A percentile compares a stretch with the other conserved stretches of the same genome.
These are phyloP conservation scores for Belonocnema kinseyi DNA, from an alignment of 1,140 invertebrate species.

Conservation along the genomic window DNA sequence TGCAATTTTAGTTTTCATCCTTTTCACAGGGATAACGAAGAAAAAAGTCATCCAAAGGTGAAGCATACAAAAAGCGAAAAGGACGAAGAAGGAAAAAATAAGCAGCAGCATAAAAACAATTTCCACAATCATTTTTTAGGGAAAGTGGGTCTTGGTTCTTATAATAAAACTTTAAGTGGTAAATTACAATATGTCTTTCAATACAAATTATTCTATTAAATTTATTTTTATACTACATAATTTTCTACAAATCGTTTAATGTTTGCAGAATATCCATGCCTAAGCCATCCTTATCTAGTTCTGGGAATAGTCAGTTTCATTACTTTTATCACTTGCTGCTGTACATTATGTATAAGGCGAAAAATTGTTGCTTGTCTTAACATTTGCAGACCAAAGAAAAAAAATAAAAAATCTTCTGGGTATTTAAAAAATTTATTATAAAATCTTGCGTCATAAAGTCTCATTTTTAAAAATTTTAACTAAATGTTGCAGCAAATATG, in stretches of 20 bases:
- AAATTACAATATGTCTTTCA: not conserved
- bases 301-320: constrained; percentile 44
- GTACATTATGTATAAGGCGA: constrained; percentile 59
- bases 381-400: constrained; percentile 51
- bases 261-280: constrained; percentile 32
- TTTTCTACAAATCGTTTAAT: not conserved
- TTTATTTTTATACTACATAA: not conserved
- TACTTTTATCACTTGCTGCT: constrained; percentile 62
- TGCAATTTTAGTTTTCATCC: not conserved
- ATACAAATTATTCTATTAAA: not conserved
- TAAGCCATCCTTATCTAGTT: constrained; percentile 39
- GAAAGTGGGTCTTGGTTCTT: not conserved
- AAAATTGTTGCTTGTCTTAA: constrained; percentile 48
- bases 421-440: constrained; percentile 32
- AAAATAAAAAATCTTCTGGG: constrained; percentile 40
- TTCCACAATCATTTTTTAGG: not conserved
- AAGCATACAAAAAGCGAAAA: not conserved
- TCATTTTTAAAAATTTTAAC: constrained; percentile 30
- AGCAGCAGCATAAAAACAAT: not conserved
- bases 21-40: not conserved
- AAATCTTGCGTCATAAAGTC: constrained; percentile 33
- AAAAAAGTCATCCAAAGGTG: constrained; percentile 7
- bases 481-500: constrained; percentile 44
- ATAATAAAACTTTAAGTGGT: constrained; percentile 3
- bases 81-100: not conserved